These are phyloP conservation scores for Belgica antarctica DNA, from an alignment of 2,888 invertebrate species.

Conservation along the genomic window DNA sequence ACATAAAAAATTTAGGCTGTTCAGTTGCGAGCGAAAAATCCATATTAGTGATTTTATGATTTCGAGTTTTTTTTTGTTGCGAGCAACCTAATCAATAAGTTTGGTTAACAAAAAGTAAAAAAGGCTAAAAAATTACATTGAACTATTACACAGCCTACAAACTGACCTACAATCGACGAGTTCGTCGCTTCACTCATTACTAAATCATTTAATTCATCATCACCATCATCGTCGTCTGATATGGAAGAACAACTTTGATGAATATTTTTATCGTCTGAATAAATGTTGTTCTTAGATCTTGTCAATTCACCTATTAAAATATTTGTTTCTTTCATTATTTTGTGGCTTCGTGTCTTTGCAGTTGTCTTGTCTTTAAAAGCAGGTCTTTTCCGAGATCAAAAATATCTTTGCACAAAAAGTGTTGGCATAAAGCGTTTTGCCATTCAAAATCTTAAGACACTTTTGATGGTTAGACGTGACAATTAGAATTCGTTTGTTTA, in stretches of 20 bases:
- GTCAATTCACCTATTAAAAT: constrained; percentile 24
- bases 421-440: background rate
- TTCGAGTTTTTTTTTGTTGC: no score
- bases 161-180: constrained; percentile 29
- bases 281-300: constrained; percentile 16
- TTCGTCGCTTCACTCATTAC: constrained; percentile 10
- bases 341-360: background rate
- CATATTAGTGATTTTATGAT: background rate
- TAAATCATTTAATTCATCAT: constrained; percentile 26
- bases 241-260: constrained; percentile 22
- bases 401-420: background rate
- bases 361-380: no score
- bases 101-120: background rate
- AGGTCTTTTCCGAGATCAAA: no score
- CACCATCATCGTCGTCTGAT: constrained; percentile 24
- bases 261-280: background rate
- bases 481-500: constrained; percentile 8
- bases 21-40: background rate
- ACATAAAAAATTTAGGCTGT: background rate
- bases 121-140: constrained; percentile 17
- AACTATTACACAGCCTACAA: constrained; percentile 8
- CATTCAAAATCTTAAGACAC: background rate
- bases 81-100: background rate
- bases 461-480: background rate
- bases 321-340: constrained; percentile 16